These are phyloP conservation scores for Catostylus mosaicus DNA, from an alignment of 30 jellyfish, hydroid and myxozoan species.

Conservation along the genomic window DNA sequence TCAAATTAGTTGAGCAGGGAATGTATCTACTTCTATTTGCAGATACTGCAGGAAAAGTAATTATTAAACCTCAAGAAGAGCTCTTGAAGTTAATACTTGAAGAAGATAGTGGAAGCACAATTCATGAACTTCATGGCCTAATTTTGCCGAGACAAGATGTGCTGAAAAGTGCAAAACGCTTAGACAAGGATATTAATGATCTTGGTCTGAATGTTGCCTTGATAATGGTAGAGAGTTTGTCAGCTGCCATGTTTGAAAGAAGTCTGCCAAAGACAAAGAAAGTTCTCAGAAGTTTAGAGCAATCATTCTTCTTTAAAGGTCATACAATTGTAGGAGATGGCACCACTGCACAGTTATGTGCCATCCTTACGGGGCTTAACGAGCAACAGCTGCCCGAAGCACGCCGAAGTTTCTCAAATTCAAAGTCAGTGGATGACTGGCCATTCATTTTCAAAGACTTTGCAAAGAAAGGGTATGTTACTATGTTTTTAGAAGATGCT, in stretches of 20 bases:
- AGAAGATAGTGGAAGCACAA: neutral
- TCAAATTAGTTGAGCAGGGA: too few species aligned
- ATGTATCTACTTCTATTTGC: neutral
- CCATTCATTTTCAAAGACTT: slow-evolving; percentile 74
- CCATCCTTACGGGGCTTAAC: slow-evolving; percentile 50
- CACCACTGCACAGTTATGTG: slow-evolving; percentile 69
- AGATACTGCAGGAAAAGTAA: neutral
- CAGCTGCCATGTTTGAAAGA: slow-evolving; percentile 43
- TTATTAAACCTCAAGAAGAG: slow-evolving; percentile 24
- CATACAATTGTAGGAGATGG: slow-evolving; percentile 84
- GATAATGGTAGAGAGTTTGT: slow-evolving; percentile 20
- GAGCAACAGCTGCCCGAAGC: slow-evolving; percentile 67
- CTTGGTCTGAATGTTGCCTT: slow-evolving; percentile 35
- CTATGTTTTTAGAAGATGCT: slow-evolving; percentile 62
- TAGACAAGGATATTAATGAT: neutral
- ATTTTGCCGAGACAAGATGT: slow-evolving; percentile 6
- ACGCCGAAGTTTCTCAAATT: slow-evolving; percentile 19
- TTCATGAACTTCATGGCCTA: slow-evolving; percentile 20
- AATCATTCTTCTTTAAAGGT: slow-evolving; percentile 47
- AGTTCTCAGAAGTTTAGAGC: slow-evolving; percentile 8
- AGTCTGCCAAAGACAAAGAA: slow-evolving; percentile 20
- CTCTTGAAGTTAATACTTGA: slow-evolving; percentile 1
- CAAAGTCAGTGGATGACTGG: slow-evolving; percentile 66
- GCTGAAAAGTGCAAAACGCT: slow-evolving; percentile 9
- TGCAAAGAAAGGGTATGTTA: slow-evolving; percentile 54